These are phyloP conservation scores for Bradypus variegatus DNA, from an alignment of 2,797 vertebrate species.

Conservation along the genomic window DNA sequence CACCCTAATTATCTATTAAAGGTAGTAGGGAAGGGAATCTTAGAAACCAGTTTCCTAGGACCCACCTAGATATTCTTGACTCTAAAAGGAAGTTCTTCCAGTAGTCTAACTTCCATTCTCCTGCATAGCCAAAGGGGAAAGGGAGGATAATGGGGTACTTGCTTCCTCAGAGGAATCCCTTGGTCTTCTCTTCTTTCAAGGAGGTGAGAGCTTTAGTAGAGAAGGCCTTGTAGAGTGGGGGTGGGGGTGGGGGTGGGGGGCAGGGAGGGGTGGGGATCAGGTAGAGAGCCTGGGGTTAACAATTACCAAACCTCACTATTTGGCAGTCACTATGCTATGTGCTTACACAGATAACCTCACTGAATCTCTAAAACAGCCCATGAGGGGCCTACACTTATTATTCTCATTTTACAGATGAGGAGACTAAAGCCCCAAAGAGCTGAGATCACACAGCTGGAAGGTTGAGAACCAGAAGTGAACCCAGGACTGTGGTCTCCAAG, in stretches of 20 bases:
- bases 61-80: not conserved
- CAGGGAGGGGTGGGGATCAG: not conserved
- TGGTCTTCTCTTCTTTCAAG: not conserved
- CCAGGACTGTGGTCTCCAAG: not conserved
- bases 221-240: not conserved
- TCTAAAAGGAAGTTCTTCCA: conserved; percentile 35
- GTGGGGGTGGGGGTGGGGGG: too few species aligned
- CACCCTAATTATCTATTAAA: not conserved
- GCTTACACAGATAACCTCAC: not conserved
- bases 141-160: not conserved
- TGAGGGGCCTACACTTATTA: not conserved
- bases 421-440: not conserved
- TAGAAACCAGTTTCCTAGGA: conserved; percentile 22
- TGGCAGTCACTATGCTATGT: rapidly evolving
- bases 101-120: not conserved
- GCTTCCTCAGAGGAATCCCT: not conserved
- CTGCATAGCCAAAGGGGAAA: not conserved
- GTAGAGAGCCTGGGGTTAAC: not conserved
- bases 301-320: not conserved
- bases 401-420: not conserved
- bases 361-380: not conserved
- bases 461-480: not conserved
- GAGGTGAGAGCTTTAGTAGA: not conserved
- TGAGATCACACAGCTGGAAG: not conserved
- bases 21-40: not conserved